A percentile compares a stretch with the other conserved stretches of the same genome.
Evolutionary conservation across 2,888 invertebrate genomes (phyloP).

Genomic region (Xestia ashworthii): DNA sequence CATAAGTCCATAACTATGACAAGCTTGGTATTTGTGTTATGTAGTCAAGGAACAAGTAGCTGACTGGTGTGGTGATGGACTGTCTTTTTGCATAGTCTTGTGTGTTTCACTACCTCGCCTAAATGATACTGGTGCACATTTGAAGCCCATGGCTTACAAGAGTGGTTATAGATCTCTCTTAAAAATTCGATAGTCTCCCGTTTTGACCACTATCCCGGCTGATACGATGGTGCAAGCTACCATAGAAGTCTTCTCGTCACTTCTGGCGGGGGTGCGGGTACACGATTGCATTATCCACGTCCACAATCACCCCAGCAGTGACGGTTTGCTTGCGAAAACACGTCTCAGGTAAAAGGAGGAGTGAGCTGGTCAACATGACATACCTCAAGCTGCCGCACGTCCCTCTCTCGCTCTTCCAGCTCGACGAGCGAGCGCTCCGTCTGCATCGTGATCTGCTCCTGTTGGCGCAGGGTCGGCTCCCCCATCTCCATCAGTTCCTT

Average conservation of each 20-base stretch:
- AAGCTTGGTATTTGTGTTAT: not conserved
- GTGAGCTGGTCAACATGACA: too few species aligned
- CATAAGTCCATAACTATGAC: not conserved
- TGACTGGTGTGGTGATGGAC: not conserved
- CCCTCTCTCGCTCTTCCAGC: constrained; percentile 96
- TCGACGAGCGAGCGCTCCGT: constrained; percentile 96
- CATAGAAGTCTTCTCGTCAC: not conserved
- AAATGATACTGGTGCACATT: not conserved
- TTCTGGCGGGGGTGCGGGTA: too few species aligned
- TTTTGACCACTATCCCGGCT: not conserved
- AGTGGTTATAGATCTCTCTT: not conserved
- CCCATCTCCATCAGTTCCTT: constrained; percentile 81
- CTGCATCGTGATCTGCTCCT: constrained; percentile 94
- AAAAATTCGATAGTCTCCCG: not conserved
- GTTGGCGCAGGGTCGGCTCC: constrained; percentile 81
- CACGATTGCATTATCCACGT: too few species aligned
- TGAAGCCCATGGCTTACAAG: not conserved
- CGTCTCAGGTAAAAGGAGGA: too few species aligned
- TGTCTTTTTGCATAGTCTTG: not conserved
- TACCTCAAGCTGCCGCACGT: constrained; percentile 97
- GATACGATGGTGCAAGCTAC: not conserved
- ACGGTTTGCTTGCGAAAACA: too few species aligned
- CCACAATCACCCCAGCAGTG: too few species aligned
- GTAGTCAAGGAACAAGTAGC: not conserved
- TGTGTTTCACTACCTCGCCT: not conserved